Conservation (phyloP, 2,888 invertebrate species). For the Lottia scabra region DNA sequence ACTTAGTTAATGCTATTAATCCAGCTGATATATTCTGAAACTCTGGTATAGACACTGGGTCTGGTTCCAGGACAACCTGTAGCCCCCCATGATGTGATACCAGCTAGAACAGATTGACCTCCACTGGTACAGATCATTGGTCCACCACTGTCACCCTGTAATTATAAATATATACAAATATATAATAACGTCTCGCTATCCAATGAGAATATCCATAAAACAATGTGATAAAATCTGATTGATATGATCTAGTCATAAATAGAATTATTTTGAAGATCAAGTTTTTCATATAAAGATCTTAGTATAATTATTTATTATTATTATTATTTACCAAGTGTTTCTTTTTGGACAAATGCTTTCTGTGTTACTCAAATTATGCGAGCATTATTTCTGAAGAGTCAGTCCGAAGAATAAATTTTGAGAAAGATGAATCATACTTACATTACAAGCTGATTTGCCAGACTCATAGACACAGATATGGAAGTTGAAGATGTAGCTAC, state of each 20-base stretch:
- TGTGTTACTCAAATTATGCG: too few species aligned
- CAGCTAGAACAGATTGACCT: not conserved
- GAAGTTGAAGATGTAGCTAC: not conserved
- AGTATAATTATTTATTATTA: too few species aligned
- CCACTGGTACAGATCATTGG: not conserved
- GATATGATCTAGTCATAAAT: too few species aligned
- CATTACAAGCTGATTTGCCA: not conserved
- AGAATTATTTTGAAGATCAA: too few species aligned
- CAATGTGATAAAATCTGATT: too few species aligned
- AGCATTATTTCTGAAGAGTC: too few species aligned
- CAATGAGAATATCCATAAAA: too few species aligned
- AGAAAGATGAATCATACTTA: not conserved
- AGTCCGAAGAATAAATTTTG: too few species aligned
- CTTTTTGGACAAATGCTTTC: too few species aligned
- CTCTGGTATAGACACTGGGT: not conserved
- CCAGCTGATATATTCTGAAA: not conserved
- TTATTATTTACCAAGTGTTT: too few species aligned
- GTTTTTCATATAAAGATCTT: too few species aligned
- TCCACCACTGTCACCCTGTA: not conserved
- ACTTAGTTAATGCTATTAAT: not conserved
- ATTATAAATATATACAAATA: not conserved
- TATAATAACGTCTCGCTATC: too few species aligned
- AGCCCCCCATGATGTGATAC: not conserved
- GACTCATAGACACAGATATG: not conserved
- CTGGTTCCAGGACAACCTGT: not conserved